Base-by-base conservation (phyloP, 2,797 vertebrate species). In the Sebastes diaconus region DNA sequence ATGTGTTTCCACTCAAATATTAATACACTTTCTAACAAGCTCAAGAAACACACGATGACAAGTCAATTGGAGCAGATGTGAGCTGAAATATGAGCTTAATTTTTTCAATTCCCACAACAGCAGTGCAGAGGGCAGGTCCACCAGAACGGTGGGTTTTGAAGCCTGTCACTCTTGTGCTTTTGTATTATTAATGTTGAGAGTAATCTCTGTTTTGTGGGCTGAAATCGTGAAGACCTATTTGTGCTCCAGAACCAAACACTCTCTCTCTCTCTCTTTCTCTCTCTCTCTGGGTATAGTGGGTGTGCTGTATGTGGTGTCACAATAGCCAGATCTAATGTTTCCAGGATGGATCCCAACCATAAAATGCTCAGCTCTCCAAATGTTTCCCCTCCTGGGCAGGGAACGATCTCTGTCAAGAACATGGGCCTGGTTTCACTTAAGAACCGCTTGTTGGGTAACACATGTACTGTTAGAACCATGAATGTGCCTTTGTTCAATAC, bases 401-500 rank as follows among this genome's bases (percentile, higher is more conserved):
- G 82, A 84, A 80, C 72, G 77, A 82, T 81, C 77, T 80, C 85
- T 80, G 88, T 90, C 77, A 79, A 75, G 78, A 93, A 76, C 87
- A 84, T 55, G 79, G 78, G 85, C 87, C 92, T 92, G 92, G 83
- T 94, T 94, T 86, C 90, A 92, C 87, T 94, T 93, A 93, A 71
- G 71, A 77, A 74, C 88, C 24, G n/a, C 83, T 85, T 84, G 77
- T 92, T 92, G 89, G 79, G 90, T 69, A 92, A 93, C 91, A 92
- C 84, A 92, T 88, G 86, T 84, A 80, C 86, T 85, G 85, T 79
- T 81, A 68, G 79, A 88, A 79, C 87, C 88, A 85, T 93, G 87
- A 93, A 93, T 89, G 91, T 78, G 85, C 67, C 90, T 93, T 94
- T 94, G 92, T 91, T 90, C 78, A 83, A 67, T 83, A 52, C 69